Base-by-base conservation (phyloP, 2,888 invertebrate genomes). In the Ceramica pisi region DNA sequence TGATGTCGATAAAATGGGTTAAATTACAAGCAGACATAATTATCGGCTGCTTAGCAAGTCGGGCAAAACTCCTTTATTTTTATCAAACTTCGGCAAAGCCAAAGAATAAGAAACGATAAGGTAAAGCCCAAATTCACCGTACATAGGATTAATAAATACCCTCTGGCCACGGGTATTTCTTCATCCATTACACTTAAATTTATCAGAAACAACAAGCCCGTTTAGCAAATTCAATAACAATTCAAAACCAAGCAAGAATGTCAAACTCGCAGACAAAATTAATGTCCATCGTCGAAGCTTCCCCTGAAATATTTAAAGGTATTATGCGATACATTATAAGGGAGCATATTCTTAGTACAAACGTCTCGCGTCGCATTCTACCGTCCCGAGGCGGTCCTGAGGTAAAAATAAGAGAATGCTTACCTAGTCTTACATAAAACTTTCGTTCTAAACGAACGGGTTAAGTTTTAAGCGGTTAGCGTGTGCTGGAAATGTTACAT, bases 331-430 rank as follows among this genome's bases (percentile, higher is more conserved):
- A 59, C 44, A 44, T 68, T 55, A 50, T 55, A 57, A 48, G 55
- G 21, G 56, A 53, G 46, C 56, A 78, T 78, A 78, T 81, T 75
- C 65, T 71, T 64, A 77, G 46, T 53, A 61, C 67, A 67, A 67
- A 68, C 68, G 69, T 77, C 67, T 69, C 71, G 41, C 26, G 78
- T 78, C 55, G 74, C 79, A 65, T 69, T 59, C 69, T 60, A 63
- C 65, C 63, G 57, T 74, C 68, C 67, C 41, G 61, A 59, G 72
- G 67, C 65, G 62, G 75, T 77, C 78, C 76, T 84, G 68, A 64
- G 77, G 77, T 78, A 87, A 86, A 87, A 86, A 86, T 87, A 85
- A 86, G 78, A 75, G 81, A 83, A 82, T 78, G 70, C 75, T 82
- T 73, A 74, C 70, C 69, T 84, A 84, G 81, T 84, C 78, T 85